phyloP scores from a whole-genome alignment of 2,888 invertebrate genomes.

The Steinernema scapterisci region DNA sequence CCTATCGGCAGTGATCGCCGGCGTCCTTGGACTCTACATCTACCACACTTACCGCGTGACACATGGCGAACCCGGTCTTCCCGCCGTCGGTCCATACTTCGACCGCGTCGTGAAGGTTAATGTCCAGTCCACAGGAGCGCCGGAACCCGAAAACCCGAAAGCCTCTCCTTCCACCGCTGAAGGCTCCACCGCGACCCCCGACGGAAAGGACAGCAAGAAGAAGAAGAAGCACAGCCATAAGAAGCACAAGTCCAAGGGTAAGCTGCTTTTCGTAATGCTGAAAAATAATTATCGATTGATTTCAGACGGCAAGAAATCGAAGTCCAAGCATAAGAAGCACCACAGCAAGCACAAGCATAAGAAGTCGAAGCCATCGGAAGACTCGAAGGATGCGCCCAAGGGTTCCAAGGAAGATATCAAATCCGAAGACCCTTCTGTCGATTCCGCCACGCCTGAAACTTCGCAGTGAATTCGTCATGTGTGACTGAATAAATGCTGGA shows the following conservation, averaged over 20 bases:
- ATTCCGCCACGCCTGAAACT: too few species aligned
- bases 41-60: background rate
- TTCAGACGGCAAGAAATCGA: background rate
- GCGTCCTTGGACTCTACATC: slow-evolving; percentile 5
- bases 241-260: background rate
- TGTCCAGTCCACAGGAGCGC: background rate
- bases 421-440: background rate
- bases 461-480: too few species aligned
- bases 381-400: background rate
- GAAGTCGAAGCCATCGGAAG: background rate
- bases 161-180: background rate
- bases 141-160: too few species aligned
- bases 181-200: background rate
- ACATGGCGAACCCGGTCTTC: background rate
- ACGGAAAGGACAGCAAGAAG: background rate
- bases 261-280: background rate
- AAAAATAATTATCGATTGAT: background rate
- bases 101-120: background rate
- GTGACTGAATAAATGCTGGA: too few species aligned
- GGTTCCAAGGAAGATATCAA: background rate
- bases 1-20: background rate
- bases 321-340: background rate
- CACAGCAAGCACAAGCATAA: background rate
- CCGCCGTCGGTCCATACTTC: background rate
- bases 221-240: background rate